Percentiles rank a stretch among this genome's conserved stretches.
Evolutionary conservation across 2,797 vertebrate genomes (phyloP).

Genomic region (Pipistrellus pygmaeus): DNA sequence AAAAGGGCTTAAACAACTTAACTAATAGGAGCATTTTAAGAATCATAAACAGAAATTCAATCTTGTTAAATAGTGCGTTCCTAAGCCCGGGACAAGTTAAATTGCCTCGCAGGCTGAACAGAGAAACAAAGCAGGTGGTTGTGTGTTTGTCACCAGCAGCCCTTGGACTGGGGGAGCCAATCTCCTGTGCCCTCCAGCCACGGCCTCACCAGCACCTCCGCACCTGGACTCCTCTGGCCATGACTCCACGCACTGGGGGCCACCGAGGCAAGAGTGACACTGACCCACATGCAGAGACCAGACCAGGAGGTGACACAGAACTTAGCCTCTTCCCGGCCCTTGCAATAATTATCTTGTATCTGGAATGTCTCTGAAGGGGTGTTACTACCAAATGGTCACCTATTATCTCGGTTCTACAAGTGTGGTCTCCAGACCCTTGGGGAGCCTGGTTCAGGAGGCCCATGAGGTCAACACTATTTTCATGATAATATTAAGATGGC

Average conservation of each 20-base stretch:
- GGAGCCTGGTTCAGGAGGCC: not conserved
- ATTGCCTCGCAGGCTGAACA: not conserved
- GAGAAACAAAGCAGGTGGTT: not conserved
- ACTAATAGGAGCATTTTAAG: conserved; percentile 44
- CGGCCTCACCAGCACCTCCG: not conserved
- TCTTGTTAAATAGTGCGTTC: not conserved
- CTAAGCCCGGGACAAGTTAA: not conserved
- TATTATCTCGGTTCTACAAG: not conserved
- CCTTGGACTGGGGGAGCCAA: not conserved
- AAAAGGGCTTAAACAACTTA: not conserved
- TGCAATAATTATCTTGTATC: not conserved
- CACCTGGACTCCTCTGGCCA: not conserved
- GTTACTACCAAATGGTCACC: not conserved
- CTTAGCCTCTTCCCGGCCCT: not conserved
- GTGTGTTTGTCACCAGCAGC: not conserved
- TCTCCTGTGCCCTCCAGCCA: not conserved
- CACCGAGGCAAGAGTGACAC: not conserved
- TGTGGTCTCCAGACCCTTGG: not conserved
- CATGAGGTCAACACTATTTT: not conserved
- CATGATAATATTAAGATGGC: not conserved
- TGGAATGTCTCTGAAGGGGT: not conserved
- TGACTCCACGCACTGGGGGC: not conserved
- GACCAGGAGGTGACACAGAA: not conserved
- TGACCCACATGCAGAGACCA: not conserved
- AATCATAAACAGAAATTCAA: conserved; percentile 62